A percentile compares a stretch with the other conserved stretches of the same genome.
These are phyloP conservation scores for Sarcophaga variegata DNA, from an alignment of 2,888 invertebrate genomes.

Conservation along the genomic window DNA sequence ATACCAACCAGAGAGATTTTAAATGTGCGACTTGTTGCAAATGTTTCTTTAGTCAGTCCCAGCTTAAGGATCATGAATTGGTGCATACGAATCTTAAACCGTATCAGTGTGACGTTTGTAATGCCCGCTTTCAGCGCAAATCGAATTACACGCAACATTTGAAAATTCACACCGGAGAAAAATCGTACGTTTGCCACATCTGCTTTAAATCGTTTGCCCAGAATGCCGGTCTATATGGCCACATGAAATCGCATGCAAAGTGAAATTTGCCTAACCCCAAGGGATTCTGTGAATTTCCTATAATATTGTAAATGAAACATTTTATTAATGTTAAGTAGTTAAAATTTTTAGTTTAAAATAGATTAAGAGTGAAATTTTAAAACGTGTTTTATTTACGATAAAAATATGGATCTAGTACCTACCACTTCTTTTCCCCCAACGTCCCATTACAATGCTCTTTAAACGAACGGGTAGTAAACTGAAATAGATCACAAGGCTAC, in stretches of 20 bases:
- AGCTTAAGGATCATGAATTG: slow-evolving; percentile 77
- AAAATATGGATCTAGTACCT: too few relatives aligned
- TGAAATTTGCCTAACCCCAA: neutral
- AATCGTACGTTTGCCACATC: slow-evolving; percentile 67
- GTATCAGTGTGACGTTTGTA: slow-evolving; percentile 74
- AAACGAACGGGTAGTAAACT: too few relatives aligned
- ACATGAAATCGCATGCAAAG: slow-evolving; percentile 66
- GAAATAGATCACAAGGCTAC: too few relatives aligned
- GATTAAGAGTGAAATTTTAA: neutral
- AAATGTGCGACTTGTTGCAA: slow-evolving; percentile 75
- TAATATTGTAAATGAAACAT: slow-evolving; percentile 61
- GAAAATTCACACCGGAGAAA: slow-evolving; percentile 71
- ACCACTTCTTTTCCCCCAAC: too few relatives aligned
- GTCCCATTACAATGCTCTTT: too few relatives aligned
- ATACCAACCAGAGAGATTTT: slow-evolving; percentile 75
- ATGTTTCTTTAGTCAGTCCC: slow-evolving; percentile 75
- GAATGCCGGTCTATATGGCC: slow-evolving; percentile 65
- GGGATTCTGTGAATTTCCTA: neutral
- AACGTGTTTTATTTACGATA: neutral
- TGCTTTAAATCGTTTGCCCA: slow-evolving; percentile 71
- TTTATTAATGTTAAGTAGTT: neutral
- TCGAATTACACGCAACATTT: slow-evolving; percentile 77
- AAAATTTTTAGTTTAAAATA: slow-evolving; percentile 11
- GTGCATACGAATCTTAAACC: slow-evolving; percentile 73
- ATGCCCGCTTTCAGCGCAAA: slow-evolving; percentile 74